phyloP scores from a whole-genome alignment of 2,797 vertebrate species.

The Erpetoichthys calabaricus region DNA sequence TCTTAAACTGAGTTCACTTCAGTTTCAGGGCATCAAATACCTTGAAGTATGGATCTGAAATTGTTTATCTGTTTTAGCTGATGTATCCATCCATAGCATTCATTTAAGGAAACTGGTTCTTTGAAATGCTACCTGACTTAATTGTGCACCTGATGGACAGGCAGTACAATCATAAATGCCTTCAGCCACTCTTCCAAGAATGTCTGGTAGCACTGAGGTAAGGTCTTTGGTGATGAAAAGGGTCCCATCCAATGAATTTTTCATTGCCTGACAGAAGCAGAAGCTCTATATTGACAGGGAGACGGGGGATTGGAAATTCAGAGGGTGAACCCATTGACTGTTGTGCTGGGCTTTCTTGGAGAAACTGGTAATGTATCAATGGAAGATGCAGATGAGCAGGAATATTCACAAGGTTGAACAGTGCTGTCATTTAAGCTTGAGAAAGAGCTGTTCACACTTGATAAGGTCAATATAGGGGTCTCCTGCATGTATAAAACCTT shows the following conservation, averaged over 20 bases:
- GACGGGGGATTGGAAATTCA: too few relatives aligned
- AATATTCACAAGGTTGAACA: conserved; percentile 2
- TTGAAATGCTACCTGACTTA: conserved; percentile 10
- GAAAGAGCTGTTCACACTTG: conserved; percentile 1
- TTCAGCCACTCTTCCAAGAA: conserved; percentile 19
- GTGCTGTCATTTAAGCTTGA: neutral
- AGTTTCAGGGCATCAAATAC: conserved; percentile 16
- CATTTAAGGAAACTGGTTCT: conserved; percentile 18
- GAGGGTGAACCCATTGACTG: conserved; percentile 1
- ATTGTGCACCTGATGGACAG: conserved; percentile 18
- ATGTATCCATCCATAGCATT: conserved; percentile 21
- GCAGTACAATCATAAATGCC: conserved; percentile 20
- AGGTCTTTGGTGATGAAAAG: too few relatives aligned
- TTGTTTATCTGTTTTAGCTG: conserved; percentile 20
- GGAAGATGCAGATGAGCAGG: conserved; percentile 7
- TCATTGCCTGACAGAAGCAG: too few relatives aligned
- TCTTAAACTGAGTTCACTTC: conserved; percentile 17
- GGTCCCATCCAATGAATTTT: too few relatives aligned
- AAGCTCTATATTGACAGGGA: too few relatives aligned
- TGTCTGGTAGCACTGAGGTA: conserved; percentile 17
- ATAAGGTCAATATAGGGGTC: conserved; percentile 8
- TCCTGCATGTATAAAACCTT: conserved; percentile 17
- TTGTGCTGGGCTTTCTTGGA: conserved; percentile 3
- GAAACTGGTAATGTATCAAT: conserved; percentile 12
- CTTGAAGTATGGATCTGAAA: conserved; percentile 18